A percentile compares a stretch with the other conserved stretches of the same genome.
Evolutionary conservation across 2,888 invertebrate species (phyloP).

Genomic region (Salticus scenicus): DNA sequence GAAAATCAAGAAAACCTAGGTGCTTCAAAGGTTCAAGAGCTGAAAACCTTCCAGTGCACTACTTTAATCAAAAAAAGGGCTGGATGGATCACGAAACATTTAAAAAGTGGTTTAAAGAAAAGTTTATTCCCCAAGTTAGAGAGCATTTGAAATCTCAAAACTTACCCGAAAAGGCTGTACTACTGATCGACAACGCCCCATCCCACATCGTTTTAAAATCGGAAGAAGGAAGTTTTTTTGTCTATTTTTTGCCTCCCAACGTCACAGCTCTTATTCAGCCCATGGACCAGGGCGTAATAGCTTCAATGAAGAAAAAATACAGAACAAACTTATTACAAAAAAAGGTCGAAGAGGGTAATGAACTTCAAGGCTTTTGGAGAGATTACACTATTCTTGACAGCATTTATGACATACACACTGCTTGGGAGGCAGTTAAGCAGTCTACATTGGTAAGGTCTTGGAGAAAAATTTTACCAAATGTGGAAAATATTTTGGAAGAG

Average conservation of each 20-base stretch:
- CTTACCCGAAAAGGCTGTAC: not conserved
- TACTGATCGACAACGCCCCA: not conserved
- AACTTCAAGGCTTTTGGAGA: slow-evolving; percentile 1
- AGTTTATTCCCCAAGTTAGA: slow-evolving; percentile 26
- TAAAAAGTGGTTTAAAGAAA: slow-evolving; percentile 11
- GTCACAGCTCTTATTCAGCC: slow-evolving; percentile 23
- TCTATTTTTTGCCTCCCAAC: not conserved
- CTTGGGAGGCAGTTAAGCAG: not conserved
- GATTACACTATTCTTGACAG: not conserved
- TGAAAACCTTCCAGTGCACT: slow-evolving; percentile 16
- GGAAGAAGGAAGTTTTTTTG: too few relatives aligned
- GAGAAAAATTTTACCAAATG: not conserved
- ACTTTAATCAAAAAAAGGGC: slow-evolving; percentile 6
- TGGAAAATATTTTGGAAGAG: slow-evolving; percentile 1
- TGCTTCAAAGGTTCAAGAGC: slow-evolving; percentile 25
- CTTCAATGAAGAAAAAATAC: not conserved
- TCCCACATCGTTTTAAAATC: not conserved
- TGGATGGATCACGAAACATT: slow-evolving; percentile 35
- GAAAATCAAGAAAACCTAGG: slow-evolving; percentile 9
- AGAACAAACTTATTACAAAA: slow-evolving; percentile 19
- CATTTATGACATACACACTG: not conserved
- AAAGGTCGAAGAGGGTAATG: not conserved
- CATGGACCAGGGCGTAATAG: slow-evolving; percentile 34
- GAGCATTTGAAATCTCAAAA: slow-evolving; percentile 11
- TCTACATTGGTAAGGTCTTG: not conserved